Evolutionary conservation across 2,888 invertebrate genomes (phyloP), one percentile per base, ranked within the genome.

Genomic region (Epistrophella euchroma): DNA sequence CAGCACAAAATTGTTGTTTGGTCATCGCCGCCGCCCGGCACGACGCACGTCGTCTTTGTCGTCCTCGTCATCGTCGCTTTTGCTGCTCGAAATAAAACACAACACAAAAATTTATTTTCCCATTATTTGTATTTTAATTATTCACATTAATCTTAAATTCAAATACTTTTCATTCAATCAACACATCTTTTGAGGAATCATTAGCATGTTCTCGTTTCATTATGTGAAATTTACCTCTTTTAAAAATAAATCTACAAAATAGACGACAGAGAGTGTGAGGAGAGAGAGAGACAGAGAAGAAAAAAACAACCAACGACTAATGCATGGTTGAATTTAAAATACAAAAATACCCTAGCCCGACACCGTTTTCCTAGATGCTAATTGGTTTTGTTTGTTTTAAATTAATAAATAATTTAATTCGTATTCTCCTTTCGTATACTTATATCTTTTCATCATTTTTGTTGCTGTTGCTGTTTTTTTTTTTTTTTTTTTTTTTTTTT

Each of bases 121-220:
- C 66, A 45, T 77, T 64, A 73, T 73, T 82, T 75, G 50, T 58
- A 60, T 73, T 73, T 60, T 56, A 64, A 79, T 75, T 75, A 75
- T 84, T 79, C 79, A 47, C 79, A 84, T 79, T 74, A 84, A 84
- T 84, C 64, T 84, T 71, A 84, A 84, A 84, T 84, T 79, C 79
- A 75, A 84, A 84, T 79, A 70, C 71, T 28, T 58, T 62, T 66
- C 70, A 74, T 74, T 84, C 75, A 84, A 79, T 84, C 71, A 84
- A 71, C 84, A 84, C 79, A 43, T 79, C 79, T 62, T 55, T 52
- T 40, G 73, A 73, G 78, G 22, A 58, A 73, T 68, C 73, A 62
- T 74, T 74, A 62, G 68, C 15, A 32, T 32, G 15, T 32, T 43
- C 32, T 37, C 19, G 22, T 58, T 40, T 40, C 40, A 37, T 52